Evolutionary conservation across 2,797 vertebrate species (phyloP).

Genomic region (Taenioides sp.): DNA sequence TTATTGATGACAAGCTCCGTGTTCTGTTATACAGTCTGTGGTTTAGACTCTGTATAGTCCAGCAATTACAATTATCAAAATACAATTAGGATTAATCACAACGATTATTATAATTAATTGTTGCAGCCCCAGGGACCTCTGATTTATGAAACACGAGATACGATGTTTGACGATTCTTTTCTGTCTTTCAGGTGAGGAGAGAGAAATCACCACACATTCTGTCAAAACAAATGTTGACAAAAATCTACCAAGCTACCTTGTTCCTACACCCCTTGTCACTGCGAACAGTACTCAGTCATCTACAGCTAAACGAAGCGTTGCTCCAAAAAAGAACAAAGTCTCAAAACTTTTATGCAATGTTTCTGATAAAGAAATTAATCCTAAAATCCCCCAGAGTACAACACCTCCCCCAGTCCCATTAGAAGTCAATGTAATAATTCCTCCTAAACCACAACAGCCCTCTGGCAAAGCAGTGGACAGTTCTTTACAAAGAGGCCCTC

Average conservation of each 20-base stretch:
- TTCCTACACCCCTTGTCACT: slow-evolving; percentile 73
- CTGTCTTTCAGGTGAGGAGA: slow-evolving; percentile 49
- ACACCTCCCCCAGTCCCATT: slow-evolving; percentile 26
- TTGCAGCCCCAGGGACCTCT: neutral
- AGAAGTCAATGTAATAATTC: slow-evolving; percentile 55
- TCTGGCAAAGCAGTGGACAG: slow-evolving; percentile 33
- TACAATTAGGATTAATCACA: no score
- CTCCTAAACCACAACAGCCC: slow-evolving; percentile 53
- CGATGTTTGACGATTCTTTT: neutral
- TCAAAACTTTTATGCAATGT: slow-evolving; percentile 20
- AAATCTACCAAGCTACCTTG: slow-evolving; percentile 59
- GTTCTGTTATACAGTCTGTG: no score
- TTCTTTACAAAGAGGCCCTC: slow-evolving; percentile 60
- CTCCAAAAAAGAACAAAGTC: slow-evolving; percentile 19
- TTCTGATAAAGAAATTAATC: slow-evolving; percentile 21
- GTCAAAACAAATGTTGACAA: slow-evolving; percentile 29
- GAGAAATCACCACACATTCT: slow-evolving; percentile 23
- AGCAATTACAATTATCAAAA: no score
- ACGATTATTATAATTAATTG: no score
- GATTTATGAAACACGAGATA: neutral
- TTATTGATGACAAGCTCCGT: no score
- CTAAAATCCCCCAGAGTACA: slow-evolving; percentile 24
- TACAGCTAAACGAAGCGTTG: slow-evolving; percentile 19
- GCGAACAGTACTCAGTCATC: slow-evolving; percentile 40
- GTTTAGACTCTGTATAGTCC: no score